These are phyloP conservation scores for Myotis planiceps DNA, from an alignment of 2,797 vertebrate genomes.

Conservation along the genomic window DNA sequence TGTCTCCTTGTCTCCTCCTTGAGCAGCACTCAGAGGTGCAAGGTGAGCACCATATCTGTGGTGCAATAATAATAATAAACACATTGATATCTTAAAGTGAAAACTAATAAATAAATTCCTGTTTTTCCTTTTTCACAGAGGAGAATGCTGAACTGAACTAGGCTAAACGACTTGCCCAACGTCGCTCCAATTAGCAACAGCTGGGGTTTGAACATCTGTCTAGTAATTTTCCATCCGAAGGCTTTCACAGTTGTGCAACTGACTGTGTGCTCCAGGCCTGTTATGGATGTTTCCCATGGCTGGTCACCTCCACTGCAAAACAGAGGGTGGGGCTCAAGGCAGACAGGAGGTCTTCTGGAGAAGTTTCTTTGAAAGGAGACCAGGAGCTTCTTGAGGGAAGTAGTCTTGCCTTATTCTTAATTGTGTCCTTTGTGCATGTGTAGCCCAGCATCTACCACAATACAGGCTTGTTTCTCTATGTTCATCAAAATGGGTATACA, in stretches of 20 bases:
- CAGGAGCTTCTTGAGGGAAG: neutral
- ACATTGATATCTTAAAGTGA: neutral
- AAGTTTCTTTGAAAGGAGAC: neutral
- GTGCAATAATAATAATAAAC: neutral
- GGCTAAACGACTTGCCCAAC: neutral
- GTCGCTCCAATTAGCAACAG: neutral
- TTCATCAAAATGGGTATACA: neutral
- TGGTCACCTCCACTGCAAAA: neutral
- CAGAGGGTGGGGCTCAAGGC: neutral
- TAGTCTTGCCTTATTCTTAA: neutral
- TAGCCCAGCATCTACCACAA: neutral
- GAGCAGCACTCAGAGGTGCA: neutral
- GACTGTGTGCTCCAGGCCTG: neutral
- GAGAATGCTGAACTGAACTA: neutral
- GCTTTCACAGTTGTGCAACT: neutral
- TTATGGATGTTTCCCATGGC: neutral
- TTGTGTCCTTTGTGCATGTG: neutral
- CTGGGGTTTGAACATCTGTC: neutral
- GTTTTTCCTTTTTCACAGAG: neutral
- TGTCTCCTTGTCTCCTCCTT: neutral
- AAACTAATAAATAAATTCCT: neutral
- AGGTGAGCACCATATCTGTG: neutral
- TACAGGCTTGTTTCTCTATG: neutral
- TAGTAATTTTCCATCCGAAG: neutral
- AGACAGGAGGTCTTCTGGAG: neutral